Percentiles rank a stretch among this genome's conserved stretches.
Evolutionary conservation across 2,113 vertebrate species (phyloP).

Genomic region (Oostethus manadensis): DNA sequence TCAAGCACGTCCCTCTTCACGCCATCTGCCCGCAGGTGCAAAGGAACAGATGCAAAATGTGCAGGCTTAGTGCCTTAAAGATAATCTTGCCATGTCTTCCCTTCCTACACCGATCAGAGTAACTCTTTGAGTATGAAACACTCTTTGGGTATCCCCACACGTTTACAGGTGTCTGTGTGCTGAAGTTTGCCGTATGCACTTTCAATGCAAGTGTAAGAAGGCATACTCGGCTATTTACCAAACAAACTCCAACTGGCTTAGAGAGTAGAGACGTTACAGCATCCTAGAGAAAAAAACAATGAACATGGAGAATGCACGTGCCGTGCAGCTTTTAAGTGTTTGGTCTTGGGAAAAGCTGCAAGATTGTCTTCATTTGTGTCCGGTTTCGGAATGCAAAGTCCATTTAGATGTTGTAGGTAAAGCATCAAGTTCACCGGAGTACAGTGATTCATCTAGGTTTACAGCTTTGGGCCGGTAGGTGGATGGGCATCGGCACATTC

Average conservation of each 20-base stretch:
- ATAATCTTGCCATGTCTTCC: slow-evolving; percentile 2
- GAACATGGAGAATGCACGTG: no score
- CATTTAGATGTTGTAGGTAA: background rate
- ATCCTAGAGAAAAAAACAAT: no score
- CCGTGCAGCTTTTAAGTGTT: no score
- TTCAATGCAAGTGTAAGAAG: background rate
- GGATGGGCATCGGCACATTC: no score
- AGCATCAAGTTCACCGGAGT: no score
- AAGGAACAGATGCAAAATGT: slow-evolving; percentile 23
- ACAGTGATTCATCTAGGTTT: no score
- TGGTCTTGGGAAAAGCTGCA: no score
- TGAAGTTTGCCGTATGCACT: slow-evolving; percentile 1
- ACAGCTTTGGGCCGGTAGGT: no score
- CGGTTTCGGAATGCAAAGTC: background rate
- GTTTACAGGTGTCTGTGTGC: background rate
- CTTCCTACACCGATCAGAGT: background rate
- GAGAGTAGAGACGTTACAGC: no score
- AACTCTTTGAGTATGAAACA: background rate
- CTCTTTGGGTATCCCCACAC: background rate
- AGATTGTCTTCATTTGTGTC: background rate
- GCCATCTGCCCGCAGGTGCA: background rate
- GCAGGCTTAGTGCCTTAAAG: slow-evolving; percentile 58
- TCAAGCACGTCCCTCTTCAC: slow-evolving; percentile 5
- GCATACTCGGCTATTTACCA: no score
- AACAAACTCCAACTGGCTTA: no score